phyloP scores from a whole-genome alignment of 2,113 vertebrate species.

The Colinus virginianus region DNA sequence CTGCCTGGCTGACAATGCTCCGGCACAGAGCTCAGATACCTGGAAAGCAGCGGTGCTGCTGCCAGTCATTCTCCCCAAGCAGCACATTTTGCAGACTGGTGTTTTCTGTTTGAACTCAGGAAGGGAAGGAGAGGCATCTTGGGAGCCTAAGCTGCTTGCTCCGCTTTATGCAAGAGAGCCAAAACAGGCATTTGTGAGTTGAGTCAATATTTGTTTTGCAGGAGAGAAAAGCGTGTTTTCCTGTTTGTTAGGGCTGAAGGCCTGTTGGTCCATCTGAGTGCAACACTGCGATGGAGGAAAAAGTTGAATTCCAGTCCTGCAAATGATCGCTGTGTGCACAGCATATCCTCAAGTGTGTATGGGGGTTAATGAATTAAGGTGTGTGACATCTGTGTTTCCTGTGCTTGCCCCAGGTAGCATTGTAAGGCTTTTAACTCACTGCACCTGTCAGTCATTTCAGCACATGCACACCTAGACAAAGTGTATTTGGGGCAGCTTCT shows the following conservation, averaged over 20 bases:
- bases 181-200: neutral
- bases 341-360: slow-evolving; percentile 24
- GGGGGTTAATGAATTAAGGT: slow-evolving; percentile 44
- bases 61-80: neutral
- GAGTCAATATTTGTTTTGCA: neutral
- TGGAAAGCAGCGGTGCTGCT: neutral
- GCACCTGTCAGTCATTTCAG: neutral
- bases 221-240: neutral
- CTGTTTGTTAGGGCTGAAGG: neutral
- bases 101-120: neutral
- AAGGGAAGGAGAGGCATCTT: neutral
- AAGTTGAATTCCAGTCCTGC: neutral
- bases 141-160: neutral
- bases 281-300: neutral
- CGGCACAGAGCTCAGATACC: slow-evolving; percentile 1
- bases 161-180: neutral
- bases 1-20: slow-evolving; percentile 42
- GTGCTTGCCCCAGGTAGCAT: slow-evolving; percentile 34
- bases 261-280: neutral
- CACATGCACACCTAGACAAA: slow-evolving; percentile 25
- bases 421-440: slow-evolving; percentile 43
- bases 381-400: neutral
- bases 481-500: slow-evolving; percentile 28
- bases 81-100: neutral
- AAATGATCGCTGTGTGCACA: neutral